These are phyloP conservation scores for Sitobion miscanthi DNA, from an alignment of 1,140 invertebrate species.

Conservation along the genomic window DNA sequence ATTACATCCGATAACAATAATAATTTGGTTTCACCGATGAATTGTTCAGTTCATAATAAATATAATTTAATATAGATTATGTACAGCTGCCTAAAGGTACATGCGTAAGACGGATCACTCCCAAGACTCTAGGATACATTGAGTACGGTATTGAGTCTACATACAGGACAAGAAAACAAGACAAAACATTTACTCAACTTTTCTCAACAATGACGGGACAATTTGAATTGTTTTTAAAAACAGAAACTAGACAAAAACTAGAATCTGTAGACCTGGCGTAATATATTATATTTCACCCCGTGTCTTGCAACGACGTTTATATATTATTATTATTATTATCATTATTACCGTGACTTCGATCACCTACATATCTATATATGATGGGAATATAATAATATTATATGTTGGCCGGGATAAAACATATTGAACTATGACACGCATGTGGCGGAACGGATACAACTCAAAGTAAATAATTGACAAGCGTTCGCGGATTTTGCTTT, in stretches of 20 bases:
- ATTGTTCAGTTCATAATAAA: background rate
- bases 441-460: background rate
- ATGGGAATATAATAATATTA: background rate
- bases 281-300: background rate
- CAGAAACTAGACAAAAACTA: too few species aligned
- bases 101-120: too few species aligned
- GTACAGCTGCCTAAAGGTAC: background rate
- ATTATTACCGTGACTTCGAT: background rate
- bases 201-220: too few species aligned
- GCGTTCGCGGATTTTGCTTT: slow-evolving; percentile 35
- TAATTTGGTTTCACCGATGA: background rate
- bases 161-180: too few species aligned
- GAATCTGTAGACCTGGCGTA: background rate
- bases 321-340: background rate
- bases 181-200: too few species aligned
- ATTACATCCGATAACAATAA: background rate
- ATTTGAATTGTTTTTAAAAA: too few species aligned
- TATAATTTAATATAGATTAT: background rate
- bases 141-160: too few species aligned
- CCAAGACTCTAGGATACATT: background rate
- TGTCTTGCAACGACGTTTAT: background rate
- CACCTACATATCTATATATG: background rate
- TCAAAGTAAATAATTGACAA: slow-evolving; percentile 47
- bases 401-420: background rate
- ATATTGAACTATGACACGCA: slow-evolving; percentile 44